Percentiles rank a stretch among this genome's conserved stretches.
Conservation (phyloP, 2,113 vertebrate species). For the Australoheros scitulus region DNA sequence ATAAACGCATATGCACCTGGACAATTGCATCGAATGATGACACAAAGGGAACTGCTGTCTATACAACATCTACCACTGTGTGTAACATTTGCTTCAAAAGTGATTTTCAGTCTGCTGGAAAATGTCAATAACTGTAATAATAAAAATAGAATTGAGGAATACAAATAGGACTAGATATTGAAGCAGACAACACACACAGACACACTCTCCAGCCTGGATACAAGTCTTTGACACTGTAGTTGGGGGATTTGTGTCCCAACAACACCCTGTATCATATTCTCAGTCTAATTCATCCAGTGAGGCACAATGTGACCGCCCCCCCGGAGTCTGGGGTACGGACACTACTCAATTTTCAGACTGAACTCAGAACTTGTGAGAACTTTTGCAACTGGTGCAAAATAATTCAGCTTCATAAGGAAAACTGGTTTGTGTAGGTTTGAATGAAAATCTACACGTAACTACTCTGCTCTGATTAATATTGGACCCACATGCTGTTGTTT, state of each 20-base stretch:
- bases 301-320: neutral
- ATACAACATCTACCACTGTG: neutral
- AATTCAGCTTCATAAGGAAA: neutral
- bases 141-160: constrained; percentile 7
- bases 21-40: neutral
- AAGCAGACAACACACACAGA: neutral
- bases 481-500: neutral
- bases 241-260: neutral
- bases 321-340: neutral
- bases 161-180: constrained; percentile 9
- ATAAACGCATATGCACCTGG: neutral
- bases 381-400: neutral
- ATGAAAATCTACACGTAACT: neutral
- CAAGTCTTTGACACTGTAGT: constrained; percentile 22
- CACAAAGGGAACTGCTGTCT: neutral
- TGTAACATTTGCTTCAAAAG: neutral
- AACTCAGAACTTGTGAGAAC: neutral
- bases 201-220: neutral
- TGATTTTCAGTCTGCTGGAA: constrained; percentile 9
- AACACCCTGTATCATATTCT: neutral
- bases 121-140: constrained; percentile 19
- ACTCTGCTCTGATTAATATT: neutral
- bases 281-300: neutral
- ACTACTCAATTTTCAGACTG: neutral
- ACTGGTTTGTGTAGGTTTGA: neutral